Evolutionary conservation across 2,113 vertebrate species (phyloP).

Genomic region (Suncus etruscus): DNA sequence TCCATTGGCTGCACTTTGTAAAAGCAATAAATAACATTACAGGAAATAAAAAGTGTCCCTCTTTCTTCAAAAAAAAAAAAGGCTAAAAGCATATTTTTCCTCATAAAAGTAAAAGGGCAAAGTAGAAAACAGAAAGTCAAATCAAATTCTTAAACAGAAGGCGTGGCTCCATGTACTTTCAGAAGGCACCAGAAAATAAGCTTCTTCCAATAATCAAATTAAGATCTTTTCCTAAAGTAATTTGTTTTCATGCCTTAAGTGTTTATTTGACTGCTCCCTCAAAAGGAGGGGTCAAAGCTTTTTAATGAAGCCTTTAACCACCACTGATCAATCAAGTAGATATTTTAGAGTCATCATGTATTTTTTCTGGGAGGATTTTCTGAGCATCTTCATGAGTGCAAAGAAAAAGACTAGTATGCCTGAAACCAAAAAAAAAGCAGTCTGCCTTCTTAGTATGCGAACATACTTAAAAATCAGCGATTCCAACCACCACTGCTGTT

Average conservation of each 20-base stretch:
- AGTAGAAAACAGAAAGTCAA: constrained; percentile 74
- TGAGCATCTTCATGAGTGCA: background rate
- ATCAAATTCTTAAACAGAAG: constrained; percentile 80
- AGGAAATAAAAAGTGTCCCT: constrained; percentile 64
- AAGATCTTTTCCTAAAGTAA: constrained; percentile 13
- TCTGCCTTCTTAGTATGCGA: background rate
- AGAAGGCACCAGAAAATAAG: constrained; percentile 84
- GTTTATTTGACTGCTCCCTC: constrained; percentile 17
- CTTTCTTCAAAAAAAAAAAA: constrained; percentile 64
- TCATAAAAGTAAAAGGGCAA: constrained; percentile 71
- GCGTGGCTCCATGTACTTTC: constrained; percentile 71
- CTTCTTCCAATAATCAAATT: constrained; percentile 79
- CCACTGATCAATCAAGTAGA: background rate
- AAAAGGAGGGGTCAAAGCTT: constrained; percentile 46
- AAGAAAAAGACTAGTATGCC: background rate
- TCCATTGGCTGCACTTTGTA: constrained; percentile 69
- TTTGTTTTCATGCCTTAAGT: constrained; percentile 33
- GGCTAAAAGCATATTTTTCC: constrained; percentile 33
- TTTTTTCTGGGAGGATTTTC: constrained; percentile 18
- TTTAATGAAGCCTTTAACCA: constrained; percentile 40
- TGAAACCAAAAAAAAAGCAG: constrained; percentile 9
- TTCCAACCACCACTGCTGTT: background rate
- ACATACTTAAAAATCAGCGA: constrained; percentile 33
- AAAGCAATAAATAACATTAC: constrained; percentile 76
- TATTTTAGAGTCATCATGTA: constrained; percentile 40